Percentiles rank a stretch among this genome's conserved stretches.
phyloP scores from a whole-genome alignment of 1,140 invertebrate genomes.

The Tetragonula clypearis region DNA sequence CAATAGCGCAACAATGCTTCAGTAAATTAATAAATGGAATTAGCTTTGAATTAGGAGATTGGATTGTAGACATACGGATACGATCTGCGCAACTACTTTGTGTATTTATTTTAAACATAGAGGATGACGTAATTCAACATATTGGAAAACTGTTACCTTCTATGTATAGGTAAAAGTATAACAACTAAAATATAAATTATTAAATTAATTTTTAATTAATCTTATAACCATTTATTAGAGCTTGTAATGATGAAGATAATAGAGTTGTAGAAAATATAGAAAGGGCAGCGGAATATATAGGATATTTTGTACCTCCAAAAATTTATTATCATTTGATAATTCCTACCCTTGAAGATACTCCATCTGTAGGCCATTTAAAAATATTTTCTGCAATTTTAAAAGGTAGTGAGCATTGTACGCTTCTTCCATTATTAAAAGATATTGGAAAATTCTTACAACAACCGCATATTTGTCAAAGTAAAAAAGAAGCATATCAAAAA shows the following conservation, averaged over 20 bases:
- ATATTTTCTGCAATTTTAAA: constrained; percentile 80
- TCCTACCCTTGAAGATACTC: constrained; percentile 82
- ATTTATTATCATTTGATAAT: constrained; percentile 84
- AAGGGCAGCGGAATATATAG: constrained; percentile 85
- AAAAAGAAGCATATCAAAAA: constrained; percentile 72
- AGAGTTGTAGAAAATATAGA: constrained; percentile 85
- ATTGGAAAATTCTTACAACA: constrained; percentile 76
- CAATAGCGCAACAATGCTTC: constrained; percentile 86
- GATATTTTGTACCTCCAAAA: constrained; percentile 86
- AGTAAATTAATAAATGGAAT: constrained; percentile 86
- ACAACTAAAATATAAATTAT: constrained; percentile 15
- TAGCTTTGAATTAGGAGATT: constrained; percentile 86
- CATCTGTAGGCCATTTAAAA: constrained; percentile 81
- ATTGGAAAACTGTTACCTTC: constrained; percentile 83
- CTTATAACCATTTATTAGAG: constrained; percentile 60
- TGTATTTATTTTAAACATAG: constrained; percentile 86
- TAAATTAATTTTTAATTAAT: background rate
- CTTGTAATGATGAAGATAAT: constrained; percentile 84
- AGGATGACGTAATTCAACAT: constrained; percentile 87
- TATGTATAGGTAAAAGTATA: constrained; percentile 81
- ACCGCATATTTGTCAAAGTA: constrained; percentile 73
- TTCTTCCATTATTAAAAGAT: constrained; percentile 67
- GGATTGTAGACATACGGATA: constrained; percentile 87
- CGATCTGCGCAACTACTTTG: constrained; percentile 89
- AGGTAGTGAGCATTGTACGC: constrained; percentile 72